Evolutionary conservation across 2,797 vertebrate species (phyloP).

Genomic region (Danio albolineatus): DNA sequence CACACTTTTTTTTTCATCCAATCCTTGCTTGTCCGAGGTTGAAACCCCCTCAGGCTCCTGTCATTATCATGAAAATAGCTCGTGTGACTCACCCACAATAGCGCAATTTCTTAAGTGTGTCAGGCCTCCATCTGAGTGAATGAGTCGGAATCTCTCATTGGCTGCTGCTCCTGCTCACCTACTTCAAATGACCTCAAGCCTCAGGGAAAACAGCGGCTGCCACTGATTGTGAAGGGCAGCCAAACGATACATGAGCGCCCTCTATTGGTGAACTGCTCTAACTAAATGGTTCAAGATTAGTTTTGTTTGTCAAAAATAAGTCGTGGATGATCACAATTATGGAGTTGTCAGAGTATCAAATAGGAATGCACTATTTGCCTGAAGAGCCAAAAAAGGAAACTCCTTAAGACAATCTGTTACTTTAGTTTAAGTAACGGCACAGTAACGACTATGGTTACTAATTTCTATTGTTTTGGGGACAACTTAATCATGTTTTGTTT

Average conservation of each 20-base stretch:
- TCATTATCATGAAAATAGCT: constrained; percentile 39
- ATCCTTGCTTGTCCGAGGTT: background rate
- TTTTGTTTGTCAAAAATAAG: background rate
- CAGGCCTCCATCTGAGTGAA: constrained; percentile 16
- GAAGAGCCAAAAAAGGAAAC: background rate
- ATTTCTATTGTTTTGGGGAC: too few relatives aligned
- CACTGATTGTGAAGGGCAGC: background rate
- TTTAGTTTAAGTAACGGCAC: too few relatives aligned
- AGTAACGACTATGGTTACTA: too few relatives aligned
- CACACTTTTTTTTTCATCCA: background rate
- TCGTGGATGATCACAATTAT: background rate
- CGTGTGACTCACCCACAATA: constrained; percentile 32
- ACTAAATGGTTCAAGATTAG: background rate
- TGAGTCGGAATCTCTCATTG: constrained; percentile 36
- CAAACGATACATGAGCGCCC: constrained; percentile 16
- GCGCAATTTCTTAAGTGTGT: constrained; percentile 45
- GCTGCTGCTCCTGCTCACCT: constrained; percentile 41
- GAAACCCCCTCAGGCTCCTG: constrained; percentile 17
- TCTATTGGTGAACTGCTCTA: constrained; percentile 7
- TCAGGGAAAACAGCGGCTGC: constrained; percentile 22
- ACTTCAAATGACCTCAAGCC: constrained; percentile 41
- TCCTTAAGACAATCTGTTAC: too few relatives aligned
- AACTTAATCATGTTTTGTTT: too few relatives aligned
- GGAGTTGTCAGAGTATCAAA: background rate
- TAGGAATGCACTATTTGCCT: background rate